Base-by-base conservation (phyloP, 2,888 invertebrate species). In the Epinotia demarniana region DNA sequence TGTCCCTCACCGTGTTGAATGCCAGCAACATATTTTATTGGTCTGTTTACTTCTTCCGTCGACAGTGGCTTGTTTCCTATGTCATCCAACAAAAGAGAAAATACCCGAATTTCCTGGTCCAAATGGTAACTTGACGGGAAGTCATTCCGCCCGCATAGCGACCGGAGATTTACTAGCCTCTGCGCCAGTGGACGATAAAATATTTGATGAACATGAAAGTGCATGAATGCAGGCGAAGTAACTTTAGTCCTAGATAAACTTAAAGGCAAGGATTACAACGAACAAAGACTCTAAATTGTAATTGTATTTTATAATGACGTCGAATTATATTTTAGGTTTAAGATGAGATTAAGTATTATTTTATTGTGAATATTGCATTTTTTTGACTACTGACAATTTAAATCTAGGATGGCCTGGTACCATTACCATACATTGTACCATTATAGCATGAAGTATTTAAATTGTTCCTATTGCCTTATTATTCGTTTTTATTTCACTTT, bases 191-290 rank as follows among this genome's bases (percentile, higher is more conserved):
- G 49, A 70, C 33, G 61, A 66, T 67, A 75, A 75, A 61, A 66
- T 64, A 60, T 64, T 75, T 71, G 58, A 75, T 75, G 61, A 61
- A 70, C 71, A 60, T 62, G 23, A 62, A 46, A 46, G 13, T 9
- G 69, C 46, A 69, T 57, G 39, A 60, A 57, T 57, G 61, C 61
- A 33, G 33, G 23, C 46, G 43, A 58, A 27, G 16, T 60, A 39
- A 49, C 49, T 49, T 49, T 49, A 5, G 16, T 5, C 0, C 16
- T 5, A 16, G 39, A 39, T 39, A 39, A 9, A 39, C 23, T 27
- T 27, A 27, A 27, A 27, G 23, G 23, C 23, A 27, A 27, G 23
- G 23, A 27, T 3, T 27, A 27, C 23, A 27, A 27, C 23, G 2
- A 27, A 27, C 23, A 27, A 27, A 27, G 23, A 27, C 23, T 23